These are phyloP conservation scores for Cryptocephalus moraei DNA, from an alignment of 2,888 invertebrate genomes.

Conservation along the genomic window DNA sequence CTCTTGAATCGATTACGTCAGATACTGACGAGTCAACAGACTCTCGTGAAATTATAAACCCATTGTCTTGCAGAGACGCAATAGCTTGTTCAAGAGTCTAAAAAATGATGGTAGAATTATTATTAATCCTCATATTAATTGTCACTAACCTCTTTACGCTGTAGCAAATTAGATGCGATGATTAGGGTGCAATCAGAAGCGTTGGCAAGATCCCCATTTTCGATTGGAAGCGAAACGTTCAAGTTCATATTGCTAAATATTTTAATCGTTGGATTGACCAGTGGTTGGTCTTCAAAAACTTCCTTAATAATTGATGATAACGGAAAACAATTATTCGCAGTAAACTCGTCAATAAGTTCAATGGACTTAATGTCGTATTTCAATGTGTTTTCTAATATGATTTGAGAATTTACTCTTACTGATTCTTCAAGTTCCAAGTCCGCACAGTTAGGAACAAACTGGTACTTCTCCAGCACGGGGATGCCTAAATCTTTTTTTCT, in stretches of 20 bases:
- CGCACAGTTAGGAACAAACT: constrained; percentile 31
- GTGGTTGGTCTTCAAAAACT: constrained; percentile 55
- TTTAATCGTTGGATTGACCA: constrained; percentile 56
- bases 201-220: too few species aligned
- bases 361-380: constrained; percentile 40
- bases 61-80: constrained; percentile 39
- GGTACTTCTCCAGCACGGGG: too few species aligned
- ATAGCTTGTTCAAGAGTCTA: constrained; percentile 14
- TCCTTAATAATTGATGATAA: constrained; percentile 47
- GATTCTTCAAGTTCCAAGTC: constrained; percentile 28
- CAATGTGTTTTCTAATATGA: constrained; percentile 58
- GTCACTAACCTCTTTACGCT: constrained; percentile 37
- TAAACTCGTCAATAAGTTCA: too few species aligned
- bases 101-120: constrained; percentile 3
- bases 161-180: constrained; percentile 35
- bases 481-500: too few species aligned
- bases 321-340: constrained; percentile 31
- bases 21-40: constrained; percentile 31
- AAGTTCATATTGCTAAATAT: constrained; percentile 33
- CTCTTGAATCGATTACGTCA: background rate
- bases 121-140: background rate
- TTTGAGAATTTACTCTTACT: constrained; percentile 53
- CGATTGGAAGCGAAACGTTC: constrained; percentile 38
- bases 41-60: constrained; percentile 53
- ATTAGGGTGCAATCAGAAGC: constrained; percentile 15